These are phyloP conservation scores for Chymomyza amoena DNA, from an alignment of 2,888 invertebrate species.

Conservation along the genomic window DNA sequence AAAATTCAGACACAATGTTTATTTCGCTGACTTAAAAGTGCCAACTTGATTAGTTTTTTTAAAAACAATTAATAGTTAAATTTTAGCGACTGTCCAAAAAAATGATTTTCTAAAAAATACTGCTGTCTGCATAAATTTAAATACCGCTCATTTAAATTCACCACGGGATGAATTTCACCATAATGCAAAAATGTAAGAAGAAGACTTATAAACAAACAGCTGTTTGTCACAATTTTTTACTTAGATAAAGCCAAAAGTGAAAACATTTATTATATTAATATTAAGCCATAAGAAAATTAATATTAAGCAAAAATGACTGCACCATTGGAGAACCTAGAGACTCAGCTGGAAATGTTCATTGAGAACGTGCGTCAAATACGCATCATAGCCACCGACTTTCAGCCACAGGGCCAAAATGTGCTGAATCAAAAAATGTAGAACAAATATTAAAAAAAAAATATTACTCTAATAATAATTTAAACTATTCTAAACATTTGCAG, in stretches of 20 bases:
- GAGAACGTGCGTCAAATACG: slow-evolving; percentile 99
- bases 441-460: neutral
- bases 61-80: too few relatives aligned
- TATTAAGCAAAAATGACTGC: slow-evolving; percentile 83
- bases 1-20: too few relatives aligned
- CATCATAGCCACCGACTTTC: slow-evolving; percentile 98
- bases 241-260: neutral
- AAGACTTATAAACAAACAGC: neutral
- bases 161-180: neutral
- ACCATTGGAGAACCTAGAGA: slow-evolving; percentile 93
- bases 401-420: slow-evolving; percentile 97
- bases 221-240: neutral
- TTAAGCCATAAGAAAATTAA: neutral
- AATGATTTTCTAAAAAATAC: neutral
- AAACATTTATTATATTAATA: neutral
- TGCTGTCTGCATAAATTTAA: neutral
- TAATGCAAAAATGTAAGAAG: neutral
- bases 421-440: slow-evolving; percentile 96
- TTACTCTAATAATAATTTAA: neutral
- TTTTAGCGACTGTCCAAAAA: too few relatives aligned
- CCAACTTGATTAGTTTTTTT: too few relatives aligned
- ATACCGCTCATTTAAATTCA: neutral
- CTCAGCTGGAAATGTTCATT: slow-evolving; percentile 96
- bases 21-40: too few relatives aligned
- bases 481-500: slow-evolving; percentile 80